A percentile compares a stretch with the other conserved stretches of the same genome.
phyloP scores from a whole-genome alignment of 2,797 vertebrate genomes.

The Sparus aurata region DNA sequence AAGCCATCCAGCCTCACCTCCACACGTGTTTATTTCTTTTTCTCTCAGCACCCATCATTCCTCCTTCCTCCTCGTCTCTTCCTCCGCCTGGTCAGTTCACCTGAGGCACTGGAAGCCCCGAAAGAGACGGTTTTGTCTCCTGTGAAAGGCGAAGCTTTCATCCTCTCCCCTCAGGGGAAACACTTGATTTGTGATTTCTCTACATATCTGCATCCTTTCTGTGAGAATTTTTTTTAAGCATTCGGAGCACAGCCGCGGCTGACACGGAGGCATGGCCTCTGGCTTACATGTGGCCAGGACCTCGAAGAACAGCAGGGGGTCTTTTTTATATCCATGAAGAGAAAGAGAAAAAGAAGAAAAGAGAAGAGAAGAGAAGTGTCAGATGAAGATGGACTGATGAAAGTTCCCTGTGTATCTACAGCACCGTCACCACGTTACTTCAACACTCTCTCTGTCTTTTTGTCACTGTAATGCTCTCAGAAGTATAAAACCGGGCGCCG shows the following conservation, averaged over 20 bases:
- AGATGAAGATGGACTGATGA: conserved; percentile 47
- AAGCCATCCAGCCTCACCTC: conserved; percentile 25
- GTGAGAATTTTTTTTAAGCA: conserved; percentile 32
- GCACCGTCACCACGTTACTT: conserved; percentile 34
- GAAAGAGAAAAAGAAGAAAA: background rate
- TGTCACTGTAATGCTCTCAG: conserved; percentile 49
- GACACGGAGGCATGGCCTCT: conserved; percentile 44
- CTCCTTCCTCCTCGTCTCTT: conserved; percentile 20
- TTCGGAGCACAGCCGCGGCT: conserved; percentile 30
- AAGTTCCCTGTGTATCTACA: conserved; percentile 47
- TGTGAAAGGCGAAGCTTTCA: conserved; percentile 59
- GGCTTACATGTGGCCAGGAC: conserved; percentile 52
- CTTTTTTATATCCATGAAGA: background rate
- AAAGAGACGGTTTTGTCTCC: conserved; percentile 59
- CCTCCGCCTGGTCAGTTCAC: conserved; percentile 57
- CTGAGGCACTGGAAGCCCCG: conserved; percentile 40
- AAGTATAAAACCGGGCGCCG: conserved; percentile 40
- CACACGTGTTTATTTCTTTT: conserved; percentile 39
- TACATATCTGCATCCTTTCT: conserved; percentile 50
- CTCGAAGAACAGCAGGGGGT: conserved; percentile 26
- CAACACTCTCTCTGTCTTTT: conserved; percentile 38
- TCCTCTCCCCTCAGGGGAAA: conserved; percentile 46
- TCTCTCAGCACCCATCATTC: conserved; percentile 20
- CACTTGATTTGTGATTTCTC: conserved; percentile 35
- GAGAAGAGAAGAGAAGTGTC: conserved; percentile 2